phyloP scores from a whole-genome alignment of 2,113 vertebrate species.

The Atlantisia rogersi region DNA sequence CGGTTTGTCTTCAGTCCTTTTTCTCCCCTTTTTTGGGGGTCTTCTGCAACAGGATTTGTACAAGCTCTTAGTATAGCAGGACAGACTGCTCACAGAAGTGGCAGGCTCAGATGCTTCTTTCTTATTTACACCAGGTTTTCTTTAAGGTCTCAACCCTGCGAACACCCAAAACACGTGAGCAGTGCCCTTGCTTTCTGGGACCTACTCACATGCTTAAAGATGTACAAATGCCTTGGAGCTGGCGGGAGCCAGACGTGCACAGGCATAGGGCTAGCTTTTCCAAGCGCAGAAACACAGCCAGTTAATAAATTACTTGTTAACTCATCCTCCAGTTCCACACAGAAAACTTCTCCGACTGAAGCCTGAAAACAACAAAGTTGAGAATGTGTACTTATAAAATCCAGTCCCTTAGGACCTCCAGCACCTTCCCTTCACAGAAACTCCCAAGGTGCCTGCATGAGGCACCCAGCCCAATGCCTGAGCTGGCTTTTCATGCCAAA shows the following conservation, averaged over 20 bases:
- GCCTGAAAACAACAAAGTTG: neutral
- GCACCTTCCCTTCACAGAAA: neutral
- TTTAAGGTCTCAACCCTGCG: neutral
- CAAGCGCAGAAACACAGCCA: neutral
- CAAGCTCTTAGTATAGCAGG: neutral
- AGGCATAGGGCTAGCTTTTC: constrained; percentile 9
- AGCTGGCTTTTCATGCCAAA: rapidly evolving
- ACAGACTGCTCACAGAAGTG: rapidly evolving
- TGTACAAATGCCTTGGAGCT: neutral
- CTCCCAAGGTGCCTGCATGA: neutral
- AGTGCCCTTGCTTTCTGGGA: constrained; percentile 12
- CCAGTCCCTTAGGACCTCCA: neutral
- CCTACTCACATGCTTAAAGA: neutral
- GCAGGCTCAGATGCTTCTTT: neutral
- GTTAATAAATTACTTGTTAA: constrained; percentile 54
- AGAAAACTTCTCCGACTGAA: neutral
- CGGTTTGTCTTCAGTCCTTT: neutral
- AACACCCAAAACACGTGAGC: neutral
- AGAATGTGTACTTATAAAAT: rapidly evolving
- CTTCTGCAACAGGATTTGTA: neutral
- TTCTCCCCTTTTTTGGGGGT: neutral
- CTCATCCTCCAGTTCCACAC: neutral
- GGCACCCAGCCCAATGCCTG: neutral
- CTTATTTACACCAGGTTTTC: neutral
- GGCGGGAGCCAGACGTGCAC: neutral